A percentile compares a stretch with the other conserved stretches of the same genome.
Conservation (phyloP, 2,888 invertebrate genomes). For the Polydrusus cervinus region DNA sequence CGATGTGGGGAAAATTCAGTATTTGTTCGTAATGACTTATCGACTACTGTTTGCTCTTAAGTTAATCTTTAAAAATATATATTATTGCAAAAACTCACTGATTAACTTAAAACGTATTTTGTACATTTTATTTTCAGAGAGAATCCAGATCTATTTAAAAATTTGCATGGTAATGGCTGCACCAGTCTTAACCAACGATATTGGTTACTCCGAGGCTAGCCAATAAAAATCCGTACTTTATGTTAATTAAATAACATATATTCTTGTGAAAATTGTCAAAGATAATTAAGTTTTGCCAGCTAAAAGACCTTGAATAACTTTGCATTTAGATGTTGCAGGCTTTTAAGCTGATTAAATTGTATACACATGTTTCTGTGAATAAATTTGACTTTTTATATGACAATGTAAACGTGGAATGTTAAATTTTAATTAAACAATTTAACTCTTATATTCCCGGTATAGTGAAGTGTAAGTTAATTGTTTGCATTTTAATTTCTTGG, state of each 20-base stretch:
- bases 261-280: slow-evolving; percentile 57
- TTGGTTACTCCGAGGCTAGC: slow-evolving; percentile 56
- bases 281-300: slow-evolving; percentile 61
- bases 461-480: not conserved
- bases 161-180: slow-evolving; percentile 66
- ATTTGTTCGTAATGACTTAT: too few relatives aligned
- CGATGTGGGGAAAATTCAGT: too few relatives aligned
- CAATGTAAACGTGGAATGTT: slow-evolving; percentile 25
- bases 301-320: slow-evolving; percentile 47
- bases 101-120: slow-evolving; percentile 33
- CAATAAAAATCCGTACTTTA: slow-evolving; percentile 61
- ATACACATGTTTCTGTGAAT: slow-evolving; percentile 42
- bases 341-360: slow-evolving; percentile 42
- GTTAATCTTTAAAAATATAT: not conserved
- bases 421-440: slow-evolving; percentile 13
- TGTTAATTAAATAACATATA: slow-evolving; percentile 63
- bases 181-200: slow-evolving; percentile 59
- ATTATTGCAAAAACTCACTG: slow-evolving; percentile 41
- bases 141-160: slow-evolving; percentile 54
- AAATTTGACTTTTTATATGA: slow-evolving; percentile 50
- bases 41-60: too few relatives aligned
- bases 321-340: slow-evolving; percentile 48
- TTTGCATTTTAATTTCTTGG: not conserved
- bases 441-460: not conserved
- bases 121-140: slow-evolving; percentile 40